phyloP scores from a whole-genome alignment of 2,888 invertebrate genomes.

The Eumacrocentrus americanus region DNA sequence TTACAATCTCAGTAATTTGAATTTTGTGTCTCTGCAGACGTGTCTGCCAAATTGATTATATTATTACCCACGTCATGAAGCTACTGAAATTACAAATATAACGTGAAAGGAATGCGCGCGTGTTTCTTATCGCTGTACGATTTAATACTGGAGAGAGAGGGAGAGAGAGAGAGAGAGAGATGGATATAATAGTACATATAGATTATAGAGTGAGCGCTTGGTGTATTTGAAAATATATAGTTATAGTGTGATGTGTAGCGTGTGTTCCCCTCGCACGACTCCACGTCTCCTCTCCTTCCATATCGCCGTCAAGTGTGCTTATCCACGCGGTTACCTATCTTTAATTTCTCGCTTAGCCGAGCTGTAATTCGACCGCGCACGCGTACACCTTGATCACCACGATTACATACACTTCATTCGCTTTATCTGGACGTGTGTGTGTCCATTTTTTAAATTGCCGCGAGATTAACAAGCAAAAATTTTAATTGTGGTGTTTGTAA shows the following conservation, averaged over 20 bases:
- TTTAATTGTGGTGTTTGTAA: neutral
- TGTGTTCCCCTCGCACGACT: constrained; percentile 4
- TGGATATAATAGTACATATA: too few species aligned
- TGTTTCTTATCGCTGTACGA: constrained; percentile 18
- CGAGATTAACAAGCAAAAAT: too few species aligned
- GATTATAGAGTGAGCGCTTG: neutral
- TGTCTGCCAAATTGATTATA: neutral
- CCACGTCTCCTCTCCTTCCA: constrained; percentile 24
- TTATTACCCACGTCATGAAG: too few species aligned
- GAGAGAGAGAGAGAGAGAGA: constrained; percentile 10
- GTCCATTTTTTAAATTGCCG: too few species aligned
- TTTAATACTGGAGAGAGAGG: constrained; percentile 5
- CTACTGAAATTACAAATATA: neutral
- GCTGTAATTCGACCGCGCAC: constrained; percentile 21
- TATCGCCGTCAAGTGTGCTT: constrained; percentile 25
- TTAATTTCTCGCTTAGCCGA: constrained; percentile 28
- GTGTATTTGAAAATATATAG: constrained; percentile 8
- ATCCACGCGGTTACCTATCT: constrained; percentile 29
- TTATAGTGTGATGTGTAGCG: neutral
- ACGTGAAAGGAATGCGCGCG: constrained; percentile 5
- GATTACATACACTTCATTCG: neutral
- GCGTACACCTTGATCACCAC: constrained; percentile 2
- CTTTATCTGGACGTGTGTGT: neutral
- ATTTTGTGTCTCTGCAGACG: neutral
- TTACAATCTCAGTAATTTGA: neutral